Conservation (phyloP, 2,113 vertebrate species). For the Ginglymostoma cirratum region DNA sequence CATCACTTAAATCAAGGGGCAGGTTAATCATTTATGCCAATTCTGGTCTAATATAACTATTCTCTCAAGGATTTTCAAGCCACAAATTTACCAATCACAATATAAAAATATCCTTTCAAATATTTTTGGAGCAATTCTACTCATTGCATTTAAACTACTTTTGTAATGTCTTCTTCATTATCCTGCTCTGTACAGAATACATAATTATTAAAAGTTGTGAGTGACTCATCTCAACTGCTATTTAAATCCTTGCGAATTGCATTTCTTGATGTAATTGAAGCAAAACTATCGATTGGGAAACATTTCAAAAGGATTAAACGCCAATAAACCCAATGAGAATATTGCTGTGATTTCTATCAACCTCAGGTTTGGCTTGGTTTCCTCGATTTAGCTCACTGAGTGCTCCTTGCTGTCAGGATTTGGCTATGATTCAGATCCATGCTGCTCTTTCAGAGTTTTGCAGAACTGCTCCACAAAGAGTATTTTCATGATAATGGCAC, state of each 20-base stretch:
- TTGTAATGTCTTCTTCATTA: not conserved
- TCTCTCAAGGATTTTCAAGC: not conserved
- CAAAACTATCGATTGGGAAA: not conserved
- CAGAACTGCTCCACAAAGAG: not conserved
- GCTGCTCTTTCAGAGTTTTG: not conserved
- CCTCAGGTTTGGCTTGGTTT: no score
- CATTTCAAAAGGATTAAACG: not conserved
- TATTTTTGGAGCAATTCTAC: not conserved
- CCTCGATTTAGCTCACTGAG: not conserved
- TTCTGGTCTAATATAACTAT: no score
- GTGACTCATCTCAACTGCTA: not conserved
- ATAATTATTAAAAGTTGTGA: not conserved
- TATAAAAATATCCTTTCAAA: not conserved
- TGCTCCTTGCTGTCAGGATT: not conserved
- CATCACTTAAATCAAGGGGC: no score
- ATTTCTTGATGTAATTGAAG: not conserved
- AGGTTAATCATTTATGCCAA: no score
- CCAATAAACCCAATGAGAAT: not conserved
- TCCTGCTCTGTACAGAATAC: not conserved
- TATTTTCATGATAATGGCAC: not conserved
- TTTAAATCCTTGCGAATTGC: not conserved
- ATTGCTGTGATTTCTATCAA: not conserved
- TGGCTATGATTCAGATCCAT: constrained; percentile 13
- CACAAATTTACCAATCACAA: not conserved
- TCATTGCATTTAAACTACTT: not conserved